Base-by-base conservation (phyloP, 2,888 invertebrate species). In the Tortrix viridana region DNA sequence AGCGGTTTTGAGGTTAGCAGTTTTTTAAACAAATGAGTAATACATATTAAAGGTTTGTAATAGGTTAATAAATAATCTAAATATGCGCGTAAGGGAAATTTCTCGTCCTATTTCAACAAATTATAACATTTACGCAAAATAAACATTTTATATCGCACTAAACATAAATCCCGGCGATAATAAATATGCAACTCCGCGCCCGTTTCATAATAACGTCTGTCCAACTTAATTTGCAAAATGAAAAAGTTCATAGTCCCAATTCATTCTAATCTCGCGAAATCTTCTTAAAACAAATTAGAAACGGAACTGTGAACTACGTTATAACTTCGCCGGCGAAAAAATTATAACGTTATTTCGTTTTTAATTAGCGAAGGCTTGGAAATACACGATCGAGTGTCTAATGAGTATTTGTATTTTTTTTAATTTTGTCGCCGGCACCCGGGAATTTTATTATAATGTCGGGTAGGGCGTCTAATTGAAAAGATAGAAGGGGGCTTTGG, bases 231-330 rank as follows among this genome's bases (percentile, higher is more conserved):
- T 71, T 71, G 68, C 66, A 60, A 71, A 74, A 71, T 70, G 68
- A 72, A 69, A 71, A 75, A 76, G 70, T 72, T 71, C 69, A 69
- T 71, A 65, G 74, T 75, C 73, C 73, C 73, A 71, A 67, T 71
- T 74, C 72, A 67, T 65, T 75, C 75, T 81, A 81, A 81, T 80
- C 79, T 77, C 70, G 43, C 67, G 73, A 73, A 80, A 73, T 81
- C 79, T 77, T 74, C 77, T 78, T 79, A 77, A 79, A 79, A 77
- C 77, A 79, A 66, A 80, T 80, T 79, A 74, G 71, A 72, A 77
- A 74, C 70, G 73, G 73, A 69, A 73, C 71, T 69, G 65, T 67
- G 69, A 74, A 81, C 77, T 81, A 82, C 79, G 74, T 74, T 80
- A 81, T 81, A 76, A 78, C 79, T 80, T 80, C 72, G 71, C 65